Conservation (phyloP, 2,888 invertebrate species). For the Zaprionus bogoriensis region DNA sequence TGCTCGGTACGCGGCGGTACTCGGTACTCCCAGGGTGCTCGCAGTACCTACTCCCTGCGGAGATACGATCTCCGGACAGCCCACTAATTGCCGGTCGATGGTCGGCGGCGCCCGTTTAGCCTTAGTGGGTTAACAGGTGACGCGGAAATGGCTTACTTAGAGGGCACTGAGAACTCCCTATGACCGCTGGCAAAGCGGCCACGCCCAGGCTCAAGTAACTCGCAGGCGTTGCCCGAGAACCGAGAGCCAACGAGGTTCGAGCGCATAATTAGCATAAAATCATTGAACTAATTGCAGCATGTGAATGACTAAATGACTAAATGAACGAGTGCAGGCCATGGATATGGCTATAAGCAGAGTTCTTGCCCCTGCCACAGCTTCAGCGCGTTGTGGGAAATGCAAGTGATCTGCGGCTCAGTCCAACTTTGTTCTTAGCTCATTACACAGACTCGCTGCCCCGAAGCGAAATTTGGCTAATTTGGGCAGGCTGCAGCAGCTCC, state of each 20-base stretch:
- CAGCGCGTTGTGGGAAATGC: conserved; percentile 64
- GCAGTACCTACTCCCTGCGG: conserved; percentile 6
- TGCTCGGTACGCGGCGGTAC: conserved; percentile 27
- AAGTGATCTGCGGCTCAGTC: conserved; percentile 38
- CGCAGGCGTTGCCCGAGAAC: conserved; percentile 52
- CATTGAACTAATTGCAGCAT: conserved; percentile 72
- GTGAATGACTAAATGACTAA: conserved; percentile 43
- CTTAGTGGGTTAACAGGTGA: conserved; percentile 72
- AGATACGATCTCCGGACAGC: conserved; percentile 39
- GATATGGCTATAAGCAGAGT: background rate
- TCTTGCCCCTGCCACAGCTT: background rate
- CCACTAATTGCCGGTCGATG: conserved; percentile 72
- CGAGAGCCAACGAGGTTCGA: conserved; percentile 43
- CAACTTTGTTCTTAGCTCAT: conserved; percentile 56
- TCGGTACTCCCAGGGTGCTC: conserved; percentile 32
- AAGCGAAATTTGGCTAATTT: conserved; percentile 68
- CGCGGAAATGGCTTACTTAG: conserved; percentile 49
- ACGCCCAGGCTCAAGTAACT: conserved; percentile 39
- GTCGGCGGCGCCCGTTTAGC: conserved; percentile 24
- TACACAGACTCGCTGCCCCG: conserved; percentile 34
- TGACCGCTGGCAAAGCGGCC: conserved; percentile 55
- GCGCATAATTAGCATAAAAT: conserved; percentile 67
- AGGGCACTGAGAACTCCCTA: conserved; percentile 46
- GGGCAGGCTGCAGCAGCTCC: conserved; percentile 37
- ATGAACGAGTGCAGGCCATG: conserved; percentile 10